Evolutionary conservation across 2,888 invertebrate genomes (phyloP), one percentile per base, ranked within the genome.

Genomic region (Acleris sparsana): DNA sequence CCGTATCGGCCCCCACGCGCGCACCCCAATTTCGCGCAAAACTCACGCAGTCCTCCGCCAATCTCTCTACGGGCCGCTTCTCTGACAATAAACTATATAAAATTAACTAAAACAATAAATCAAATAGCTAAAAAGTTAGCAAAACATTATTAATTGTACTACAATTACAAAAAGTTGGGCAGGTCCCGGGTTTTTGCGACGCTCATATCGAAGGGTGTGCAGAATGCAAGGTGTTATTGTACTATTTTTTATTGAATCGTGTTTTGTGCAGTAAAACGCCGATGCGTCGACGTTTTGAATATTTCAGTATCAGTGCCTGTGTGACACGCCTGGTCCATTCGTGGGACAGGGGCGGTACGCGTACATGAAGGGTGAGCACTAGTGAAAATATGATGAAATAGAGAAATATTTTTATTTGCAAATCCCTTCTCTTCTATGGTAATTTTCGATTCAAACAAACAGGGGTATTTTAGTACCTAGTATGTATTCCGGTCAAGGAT

Each of bases 341-440:
- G 67, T 67, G 74, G 75, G 71, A 74, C 78, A 84, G 81, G 84
- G 86, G 84, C 75, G 79, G 77, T 18, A 70, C 71, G 71, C 71
- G 75, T 82, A 86, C 79, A 92, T 92, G 92, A 92, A 92, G 90
- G 91, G 92, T 92, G 84, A 91, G 90, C 75, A 33, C 49, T 44
- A 18, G 51, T 46, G 48, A 60, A 9, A 1, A 3, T 9, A 59
- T 46, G 43, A 49, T n/a, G n/a, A 49, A 44, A 29, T 13, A 5
- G 0, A 20, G 51, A 57, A n/a, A 18, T 17, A 5, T 6, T 44
- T 44, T 5, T 46, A 44, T 44, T 44, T 44, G 16, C 16, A n/a
- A 46, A 46, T 46, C 7, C 6, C 17, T 46, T n/a, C 5, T 7
- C 17, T 7, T n/a, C 5, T 46, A 1, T 39, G 13, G 39, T 46